Evolutionary conservation across 2,797 vertebrate genomes (phyloP).

Genomic region (Tragopan temminckii): DNA sequence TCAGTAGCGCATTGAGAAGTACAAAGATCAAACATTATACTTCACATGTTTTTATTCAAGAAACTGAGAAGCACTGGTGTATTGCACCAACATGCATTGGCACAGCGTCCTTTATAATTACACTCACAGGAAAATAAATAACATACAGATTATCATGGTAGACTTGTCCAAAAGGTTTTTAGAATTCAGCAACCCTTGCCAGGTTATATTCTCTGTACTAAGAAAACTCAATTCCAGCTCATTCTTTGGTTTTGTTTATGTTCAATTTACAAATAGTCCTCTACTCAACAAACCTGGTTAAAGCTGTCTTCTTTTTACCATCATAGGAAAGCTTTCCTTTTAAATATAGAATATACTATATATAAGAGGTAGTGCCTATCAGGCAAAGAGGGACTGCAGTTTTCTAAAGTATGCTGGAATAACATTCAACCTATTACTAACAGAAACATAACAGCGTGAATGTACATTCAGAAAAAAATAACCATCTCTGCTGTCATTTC

Average conservation of each 20-base stretch:
- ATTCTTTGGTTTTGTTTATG: background rate
- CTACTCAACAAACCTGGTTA: background rate
- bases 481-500: background rate
- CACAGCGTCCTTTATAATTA: background rate
- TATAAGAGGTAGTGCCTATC: background rate
- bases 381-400: background rate
- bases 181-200: background rate
- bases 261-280: background rate
- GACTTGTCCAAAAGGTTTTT: background rate
- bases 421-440: background rate
- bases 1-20: constrained; percentile 6
- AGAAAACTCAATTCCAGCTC: background rate
- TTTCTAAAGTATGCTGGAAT: background rate
- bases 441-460: background rate
- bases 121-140: background rate
- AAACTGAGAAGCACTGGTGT: background rate
- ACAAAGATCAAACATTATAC: background rate
- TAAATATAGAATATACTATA: background rate
- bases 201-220: background rate
- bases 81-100: background rate
- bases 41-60: background rate
- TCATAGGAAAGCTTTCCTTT: background rate
- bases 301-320: background rate
- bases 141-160: background rate
- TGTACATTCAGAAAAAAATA: background rate